Conservation (phyloP, 2,888 invertebrate species). For the Scelioninae gen. 1 region DNA sequence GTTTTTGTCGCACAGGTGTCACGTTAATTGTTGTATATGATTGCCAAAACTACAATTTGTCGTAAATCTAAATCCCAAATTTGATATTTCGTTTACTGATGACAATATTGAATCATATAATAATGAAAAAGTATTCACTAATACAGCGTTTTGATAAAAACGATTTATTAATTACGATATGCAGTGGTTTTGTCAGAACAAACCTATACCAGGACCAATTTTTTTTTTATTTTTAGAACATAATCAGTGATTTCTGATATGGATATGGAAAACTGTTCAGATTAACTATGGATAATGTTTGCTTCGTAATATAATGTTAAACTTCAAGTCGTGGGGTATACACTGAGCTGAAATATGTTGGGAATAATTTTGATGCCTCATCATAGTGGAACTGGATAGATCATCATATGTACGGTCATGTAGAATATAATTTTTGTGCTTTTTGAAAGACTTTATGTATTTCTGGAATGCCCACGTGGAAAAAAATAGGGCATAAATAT, state of each 20-base stretch:
- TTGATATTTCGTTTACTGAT: no score
- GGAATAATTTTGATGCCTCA: background rate
- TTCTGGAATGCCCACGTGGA: no score
- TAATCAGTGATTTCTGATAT: background rate
- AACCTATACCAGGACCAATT: no score
- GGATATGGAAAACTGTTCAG: background rate
- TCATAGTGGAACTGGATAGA: background rate
- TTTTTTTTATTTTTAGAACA: background rate
- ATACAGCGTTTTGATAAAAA: no score
- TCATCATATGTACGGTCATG: background rate
- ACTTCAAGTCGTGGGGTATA: background rate
- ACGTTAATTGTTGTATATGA: no score
- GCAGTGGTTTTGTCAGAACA: background rate
- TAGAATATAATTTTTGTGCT: background rate
- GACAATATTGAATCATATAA: no score
- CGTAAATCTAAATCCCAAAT: no score
- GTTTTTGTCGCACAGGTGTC: no score
- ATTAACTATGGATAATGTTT: background rate
- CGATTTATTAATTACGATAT: background rate
- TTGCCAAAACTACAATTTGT: no score
- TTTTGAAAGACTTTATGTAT: background rate
- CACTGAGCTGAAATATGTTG: background rate
- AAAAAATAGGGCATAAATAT: no score
- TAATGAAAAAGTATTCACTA: no score
- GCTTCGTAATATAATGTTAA: background rate